Base-by-base conservation (phyloP, 35 echinoderm and acorn worm species). In the Apostichopus parvimensis region DNA sequence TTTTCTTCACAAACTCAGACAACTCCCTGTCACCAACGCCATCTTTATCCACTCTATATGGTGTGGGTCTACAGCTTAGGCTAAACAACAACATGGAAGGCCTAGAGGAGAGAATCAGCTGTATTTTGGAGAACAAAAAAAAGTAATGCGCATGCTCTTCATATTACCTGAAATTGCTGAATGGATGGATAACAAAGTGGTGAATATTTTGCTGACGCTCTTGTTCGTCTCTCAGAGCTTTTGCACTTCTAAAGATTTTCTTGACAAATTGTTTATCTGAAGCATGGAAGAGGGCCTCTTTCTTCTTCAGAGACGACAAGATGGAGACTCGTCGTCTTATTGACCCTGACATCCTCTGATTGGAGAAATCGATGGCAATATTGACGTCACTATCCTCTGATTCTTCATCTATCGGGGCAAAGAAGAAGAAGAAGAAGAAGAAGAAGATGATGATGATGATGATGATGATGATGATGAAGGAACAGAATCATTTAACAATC, bases 131-230 rank as follows among this genome's bases (percentile, higher is more conserved):
- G 34, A 45, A 45, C 34, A 45, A 45, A 45, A 45, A 45, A 45
- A 4, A 45, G 34, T 45, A 45, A 45, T 45, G 34, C 34, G 34
- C 34, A 58, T 21, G 20, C 90, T 3, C 34, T 45, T 45, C 34
- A 45, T 45, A 45, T 45, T 45, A 98, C 96, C 96, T 94, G 70
- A 98, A 98, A 76, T 86, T 93, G 55, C 96, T 98, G 92, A 98
- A 95, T 25, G 96, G 96, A 87, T 98, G 96, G 18, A 98, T 98
- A 53, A 95, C 94, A 82, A 98, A 98, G 55, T 87, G 85, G 34
- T 54, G 77, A 52, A 93, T 92, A 12, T 79, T 77, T 18, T 92
- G 86, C 76, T 98, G 96, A 62, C 96, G n/a, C 9, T 75, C 14
- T 56, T 95, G 94, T 56, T 98, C 96, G 61, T 95, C 93, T 73